Evolutionary conservation across 2,797 vertebrate genomes (phyloP).

Genomic region (Eulemur rubriventer): DNA sequence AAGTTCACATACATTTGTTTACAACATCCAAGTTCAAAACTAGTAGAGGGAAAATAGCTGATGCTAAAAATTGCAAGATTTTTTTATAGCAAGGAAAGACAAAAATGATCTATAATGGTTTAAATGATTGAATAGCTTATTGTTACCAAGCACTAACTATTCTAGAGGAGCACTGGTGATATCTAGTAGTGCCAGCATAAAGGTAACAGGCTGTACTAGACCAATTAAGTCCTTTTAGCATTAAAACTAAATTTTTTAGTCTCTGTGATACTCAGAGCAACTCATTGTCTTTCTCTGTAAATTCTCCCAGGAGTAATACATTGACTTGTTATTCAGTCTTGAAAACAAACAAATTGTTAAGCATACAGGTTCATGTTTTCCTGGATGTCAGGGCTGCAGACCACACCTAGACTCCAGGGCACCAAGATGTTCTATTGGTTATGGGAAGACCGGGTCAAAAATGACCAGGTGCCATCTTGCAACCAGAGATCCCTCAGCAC

Average conservation of each 20-base stretch:
- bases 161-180: background rate
- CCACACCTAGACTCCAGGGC: background rate
- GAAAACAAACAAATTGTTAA: background rate
- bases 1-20: background rate
- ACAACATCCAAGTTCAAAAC: background rate
- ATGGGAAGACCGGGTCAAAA: background rate
- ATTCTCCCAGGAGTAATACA: background rate
- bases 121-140: background rate
- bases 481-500: background rate
- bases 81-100: background rate
- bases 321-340: background rate
- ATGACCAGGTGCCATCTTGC: background rate
- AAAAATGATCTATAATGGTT: background rate
- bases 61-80: background rate
- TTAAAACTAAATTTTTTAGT: background rate
- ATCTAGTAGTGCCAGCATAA: background rate
- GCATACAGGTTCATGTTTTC: background rate
- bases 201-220: background rate
- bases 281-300: background rate
- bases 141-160: background rate
- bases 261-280: background rate
- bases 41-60: background rate
- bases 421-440: background rate
- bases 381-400: background rate
- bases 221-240: background rate